Evolutionary conservation across 2,797 vertebrate species (phyloP), one percentile per base, ranked within the genome.

Genomic region (Thamnophis elegans): DNA sequence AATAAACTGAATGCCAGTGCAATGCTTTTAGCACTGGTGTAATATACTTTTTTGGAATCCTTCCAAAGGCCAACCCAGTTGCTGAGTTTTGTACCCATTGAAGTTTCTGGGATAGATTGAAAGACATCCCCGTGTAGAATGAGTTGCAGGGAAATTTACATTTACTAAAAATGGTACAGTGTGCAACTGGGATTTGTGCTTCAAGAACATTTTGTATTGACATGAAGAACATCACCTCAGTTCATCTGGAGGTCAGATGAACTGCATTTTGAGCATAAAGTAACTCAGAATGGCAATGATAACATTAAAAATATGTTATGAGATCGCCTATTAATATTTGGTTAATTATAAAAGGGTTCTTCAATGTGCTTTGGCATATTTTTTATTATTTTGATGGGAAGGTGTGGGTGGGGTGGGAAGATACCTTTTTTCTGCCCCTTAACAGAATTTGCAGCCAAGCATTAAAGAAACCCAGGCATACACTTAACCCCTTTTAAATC

Each of bases 401-500:
- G n/a, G 6, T 32, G 65, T 68, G 4, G 4, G 11, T 0, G 20
- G 10, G 25, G 2, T 0, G 58, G 22, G 7, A 0, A 62, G 1
- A 16, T 8, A 65, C 87, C 88, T 94, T 14, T 47, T 53, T 90
- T 26, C 91, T 95, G 85, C 88, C 87, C 6, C 65, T 73, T 89
- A 58, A 59, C 47, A 93, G 90, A 89, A 91, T 95, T 95, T 92
- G 82, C n/a, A 94, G 90, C 22, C 58, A 93, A 94, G 88, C 0
- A 1, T 88, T 0, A 0, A 93, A 94, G 94, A 95, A 91, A 92
- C 55, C 28, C 73, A 59, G 0, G 0, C 92, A 90, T 54, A 90
- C 51, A 92, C 94, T 96, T 96, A 96, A 96, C 93, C 94, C 93
- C 91, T 94, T 96, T 95, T 96, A 95, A 92, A 68, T 90, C 90